phyloP scores from a whole-genome alignment of 2,113 vertebrate genomes.

The Oreocharis arfaki region DNA sequence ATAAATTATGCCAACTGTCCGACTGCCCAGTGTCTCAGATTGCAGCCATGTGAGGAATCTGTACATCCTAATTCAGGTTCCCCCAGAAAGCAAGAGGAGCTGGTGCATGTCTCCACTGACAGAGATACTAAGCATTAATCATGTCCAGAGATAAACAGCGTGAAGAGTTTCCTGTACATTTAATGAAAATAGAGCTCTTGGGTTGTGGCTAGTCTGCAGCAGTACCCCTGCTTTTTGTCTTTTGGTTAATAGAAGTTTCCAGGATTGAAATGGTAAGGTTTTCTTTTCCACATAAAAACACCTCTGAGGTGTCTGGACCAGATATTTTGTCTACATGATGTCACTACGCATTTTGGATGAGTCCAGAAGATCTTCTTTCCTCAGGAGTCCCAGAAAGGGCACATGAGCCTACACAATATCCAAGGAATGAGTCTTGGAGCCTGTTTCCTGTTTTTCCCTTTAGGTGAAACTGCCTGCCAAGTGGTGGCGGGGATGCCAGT shows the following conservation, averaged over 20 bases:
- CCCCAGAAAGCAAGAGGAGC: neutral
- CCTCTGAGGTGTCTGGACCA: neutral
- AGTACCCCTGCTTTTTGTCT: neutral
- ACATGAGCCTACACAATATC: rapidly evolving
- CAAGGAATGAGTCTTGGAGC: neutral
- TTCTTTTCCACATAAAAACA: neutral
- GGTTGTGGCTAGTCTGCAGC: neutral
- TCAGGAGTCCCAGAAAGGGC: neutral
- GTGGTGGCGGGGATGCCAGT: neutral
- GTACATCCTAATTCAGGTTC: neutral
- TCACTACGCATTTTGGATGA: neutral
- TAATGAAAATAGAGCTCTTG: neutral
- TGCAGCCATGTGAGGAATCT: neutral
- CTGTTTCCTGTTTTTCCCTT: neutral
- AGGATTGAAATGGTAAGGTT: neutral
- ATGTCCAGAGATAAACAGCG: neutral
- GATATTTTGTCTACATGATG: neutral
- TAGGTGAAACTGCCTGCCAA: neutral
- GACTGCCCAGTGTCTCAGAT: neutral
- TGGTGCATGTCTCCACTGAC: neutral
- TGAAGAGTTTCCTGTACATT: neutral
- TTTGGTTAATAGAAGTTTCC: neutral
- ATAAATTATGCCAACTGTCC: neutral
- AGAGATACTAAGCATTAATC: neutral
- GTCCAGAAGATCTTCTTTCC: neutral